These are phyloP conservation scores for Daktulosphaira vitifoliae DNA, from an alignment of 1,140 invertebrate species.

Conservation along the genomic window DNA sequence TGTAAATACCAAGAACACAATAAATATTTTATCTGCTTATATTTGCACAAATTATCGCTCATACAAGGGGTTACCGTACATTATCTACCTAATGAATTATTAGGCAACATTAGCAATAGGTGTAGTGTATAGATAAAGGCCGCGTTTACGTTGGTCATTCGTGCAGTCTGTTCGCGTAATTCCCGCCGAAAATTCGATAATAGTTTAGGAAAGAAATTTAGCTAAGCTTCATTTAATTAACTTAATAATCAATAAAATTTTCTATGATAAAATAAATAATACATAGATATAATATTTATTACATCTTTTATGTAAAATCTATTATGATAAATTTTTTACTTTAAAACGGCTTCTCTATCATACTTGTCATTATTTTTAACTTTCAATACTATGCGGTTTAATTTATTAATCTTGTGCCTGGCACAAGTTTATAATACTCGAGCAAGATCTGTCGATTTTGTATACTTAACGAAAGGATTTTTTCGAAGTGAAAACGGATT, in stretches of 20 bases:
- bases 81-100: conserved; percentile 32
- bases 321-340: too few species aligned
- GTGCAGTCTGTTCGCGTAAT: conserved; percentile 15
- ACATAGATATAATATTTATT: too few species aligned
- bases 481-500: not conserved
- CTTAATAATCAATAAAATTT: too few species aligned
- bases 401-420: not conserved
- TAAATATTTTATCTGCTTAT: conserved; percentile 19
- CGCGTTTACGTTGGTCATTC: conserved; percentile 7
- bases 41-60: conserved; percentile 33
- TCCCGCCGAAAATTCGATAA: not conserved
- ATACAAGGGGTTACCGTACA: conserved; percentile 10
- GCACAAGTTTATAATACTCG: not conserved
- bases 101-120: conserved; percentile 25
- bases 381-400: not conserved
- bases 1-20: not conserved
- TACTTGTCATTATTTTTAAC: not conserved
- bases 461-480: conserved; percentile 16
- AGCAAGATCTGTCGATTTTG: not conserved
- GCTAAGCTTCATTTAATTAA: too few species aligned
- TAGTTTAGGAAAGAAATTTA: too few species aligned
- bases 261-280: too few species aligned
- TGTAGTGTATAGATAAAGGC: conserved; percentile 25
- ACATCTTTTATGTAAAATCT: too few species aligned
- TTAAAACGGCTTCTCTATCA: too few species aligned